Base-by-base conservation (phyloP, 2,888 invertebrate species). In the Andrena marginata region DNA sequence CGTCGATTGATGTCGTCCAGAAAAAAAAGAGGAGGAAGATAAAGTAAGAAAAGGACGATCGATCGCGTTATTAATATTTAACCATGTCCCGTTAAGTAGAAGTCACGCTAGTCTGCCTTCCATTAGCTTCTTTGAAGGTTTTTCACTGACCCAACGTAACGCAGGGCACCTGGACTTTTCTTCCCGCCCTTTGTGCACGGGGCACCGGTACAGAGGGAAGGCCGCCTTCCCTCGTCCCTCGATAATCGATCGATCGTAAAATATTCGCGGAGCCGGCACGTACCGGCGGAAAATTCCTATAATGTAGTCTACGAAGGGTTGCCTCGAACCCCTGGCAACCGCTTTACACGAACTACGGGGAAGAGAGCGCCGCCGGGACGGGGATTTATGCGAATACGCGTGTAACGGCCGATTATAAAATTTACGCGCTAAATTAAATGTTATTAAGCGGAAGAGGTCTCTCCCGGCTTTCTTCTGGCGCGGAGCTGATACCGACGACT, bases 191-290 rank as follows among this genome's bases (percentile, higher is more conserved):
- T 78, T 73, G 80, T 74, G 49, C 63, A 26, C 23, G 26, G 6
- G 29, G 8, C 73, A 56, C 20, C 3, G 13, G n/a, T 48, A 48
- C 42, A 26, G 8, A 64, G 20, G 8, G 5, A 48, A 23, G 13
- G 3, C 20, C 16, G 8, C 31, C 2, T n/a, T 48, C 73, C 59
- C 56, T 62, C 70, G 56, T 64, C 73, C 80, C 77, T 76, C 76
- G 80, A 72, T 69, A 77, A 86, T 85, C 85, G 87, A 88, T 87
- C 81, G 87, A 87, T 86, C 81, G 87, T 86, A 49, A 88, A 88
- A 86, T 80, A 79, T 82, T 77, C 76, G 72, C 56, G 33, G 77
- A 76, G 69, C 77, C 68, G 35, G 70, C 69, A 71, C 64, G 77
- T 77, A 73, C 84, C 67, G 67, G 80, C 79, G 79, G 86, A 87